Base-by-base conservation (phyloP, 2,888 invertebrate genomes). In the Drosophila multiciliata region DNA sequence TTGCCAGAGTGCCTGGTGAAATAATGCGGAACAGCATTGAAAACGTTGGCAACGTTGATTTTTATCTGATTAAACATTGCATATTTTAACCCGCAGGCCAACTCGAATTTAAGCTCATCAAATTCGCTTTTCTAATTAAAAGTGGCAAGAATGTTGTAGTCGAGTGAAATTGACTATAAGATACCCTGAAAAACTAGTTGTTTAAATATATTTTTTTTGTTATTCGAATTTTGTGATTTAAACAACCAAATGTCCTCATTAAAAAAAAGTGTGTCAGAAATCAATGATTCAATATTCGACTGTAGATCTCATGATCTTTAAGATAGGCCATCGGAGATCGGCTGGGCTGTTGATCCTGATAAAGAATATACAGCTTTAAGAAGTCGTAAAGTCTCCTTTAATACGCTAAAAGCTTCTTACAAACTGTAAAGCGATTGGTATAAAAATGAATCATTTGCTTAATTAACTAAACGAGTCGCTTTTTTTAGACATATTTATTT, bases 61-160 rank as follows among this genome's bases (percentile, higher is more conserved):
- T 78, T 70, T 78, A 88, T 84, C 83, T 81, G 68, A 88, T 80
- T 86, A 83, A 72, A 32, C 36, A 32, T 57, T 42, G 35, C 58
- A 68, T 35, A 49, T 38, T 38, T 52, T 5, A 29, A 29, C 40
- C 15, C 9, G 33, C 20, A 23, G 48, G 23, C 45, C 23, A 45
- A 45, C 45, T 45, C 45, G 8, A 45, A 45, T 8, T 45, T 23
- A 45, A 45, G 8, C 8, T 23, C 45, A 45, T 45, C 23, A 45
- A 45, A 23, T 23, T n/a, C 45, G 45, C 15, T 45, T 15, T 23
- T 15, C 23, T 8, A 23, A 23, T 45, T 45, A 23, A 23, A 23
- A 8, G 15, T 23, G 15, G 1, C 45, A 45, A 23, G 45, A 45
- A 45, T 45, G 45, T 15, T 12, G 23, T 4, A 15, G 15, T n/a